Evolutionary conservation across 1,140 invertebrate genomes (phyloP).

Genomic region (Idris sp.): DNA sequence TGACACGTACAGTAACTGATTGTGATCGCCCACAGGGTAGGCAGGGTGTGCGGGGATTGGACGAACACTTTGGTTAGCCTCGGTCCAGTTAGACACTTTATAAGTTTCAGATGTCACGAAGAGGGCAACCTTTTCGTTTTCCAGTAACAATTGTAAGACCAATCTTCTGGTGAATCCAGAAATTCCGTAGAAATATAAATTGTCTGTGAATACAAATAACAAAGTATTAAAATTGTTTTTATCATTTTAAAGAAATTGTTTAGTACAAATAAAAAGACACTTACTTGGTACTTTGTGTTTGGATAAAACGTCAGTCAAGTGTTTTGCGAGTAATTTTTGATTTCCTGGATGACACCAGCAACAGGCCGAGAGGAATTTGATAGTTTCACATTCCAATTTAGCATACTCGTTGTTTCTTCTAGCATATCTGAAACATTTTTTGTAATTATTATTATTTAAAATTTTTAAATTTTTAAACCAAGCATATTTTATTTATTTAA

Average conservation of each 20-base stretch:
- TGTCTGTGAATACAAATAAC: slow-evolving; percentile 66
- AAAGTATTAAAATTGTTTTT: too few species aligned
- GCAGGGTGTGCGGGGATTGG: slow-evolving; percentile 75
- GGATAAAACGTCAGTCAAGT: slow-evolving; percentile 85
- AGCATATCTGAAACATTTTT: slow-evolving; percentile 65
- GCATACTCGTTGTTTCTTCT: slow-evolving; percentile 78
- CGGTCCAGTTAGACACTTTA: slow-evolving; percentile 67
- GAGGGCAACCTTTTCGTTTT: slow-evolving; percentile 89
- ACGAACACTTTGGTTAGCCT: slow-evolving; percentile 65
- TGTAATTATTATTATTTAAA: not conserved
- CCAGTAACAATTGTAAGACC: slow-evolving; percentile 89
- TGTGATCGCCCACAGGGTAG: slow-evolving; percentile 79
- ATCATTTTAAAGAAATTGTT: not conserved
- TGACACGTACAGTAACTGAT: slow-evolving; percentile 85
- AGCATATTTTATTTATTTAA: too few species aligned
- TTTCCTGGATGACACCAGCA: slow-evolving; percentile 91
- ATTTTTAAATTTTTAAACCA: too few species aligned
- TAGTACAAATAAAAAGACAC: slow-evolving; percentile 2
- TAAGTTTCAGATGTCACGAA: slow-evolving; percentile 81
- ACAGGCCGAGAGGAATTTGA: slow-evolving; percentile 86
- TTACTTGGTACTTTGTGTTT: slow-evolving; percentile 83
- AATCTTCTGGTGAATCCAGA: slow-evolving; percentile 92
- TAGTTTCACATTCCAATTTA: slow-evolving; percentile 85
- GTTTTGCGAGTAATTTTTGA: slow-evolving; percentile 88
- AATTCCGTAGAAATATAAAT: slow-evolving; percentile 81